Evolutionary conservation across 2,113 vertebrate genomes (phyloP).

Genomic region (Copsychus sechellarum): DNA sequence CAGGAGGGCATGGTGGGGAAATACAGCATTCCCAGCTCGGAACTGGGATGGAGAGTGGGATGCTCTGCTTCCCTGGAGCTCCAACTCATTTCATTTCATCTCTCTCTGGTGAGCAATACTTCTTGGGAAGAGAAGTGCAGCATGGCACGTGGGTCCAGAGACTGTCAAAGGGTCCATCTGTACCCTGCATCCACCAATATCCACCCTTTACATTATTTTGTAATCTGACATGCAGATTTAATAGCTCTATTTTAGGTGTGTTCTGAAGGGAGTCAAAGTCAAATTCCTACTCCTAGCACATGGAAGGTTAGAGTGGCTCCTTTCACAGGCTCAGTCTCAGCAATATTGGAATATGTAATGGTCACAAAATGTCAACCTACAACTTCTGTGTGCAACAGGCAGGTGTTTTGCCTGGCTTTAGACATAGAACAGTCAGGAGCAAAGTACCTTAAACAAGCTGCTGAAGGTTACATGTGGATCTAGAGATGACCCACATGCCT

Average conservation of each 20-base stretch:
- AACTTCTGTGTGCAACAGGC: background rate
- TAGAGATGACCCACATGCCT: background rate
- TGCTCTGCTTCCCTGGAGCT: background rate
- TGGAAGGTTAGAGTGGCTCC: background rate
- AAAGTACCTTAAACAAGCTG: background rate
- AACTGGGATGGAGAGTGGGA: accelerated
- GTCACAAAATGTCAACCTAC: background rate
- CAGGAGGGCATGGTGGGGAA: background rate
- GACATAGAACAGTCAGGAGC: background rate
- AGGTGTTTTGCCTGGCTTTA: background rate
- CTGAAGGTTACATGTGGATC: background rate
- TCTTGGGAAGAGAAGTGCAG: too few relatives aligned
- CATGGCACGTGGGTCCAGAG: background rate
- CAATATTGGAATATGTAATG: background rate
- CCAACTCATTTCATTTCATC: too few relatives aligned
- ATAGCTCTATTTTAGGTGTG: background rate
- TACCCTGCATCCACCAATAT: background rate
- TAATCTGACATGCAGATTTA: background rate
- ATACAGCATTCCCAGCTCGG: accelerated
- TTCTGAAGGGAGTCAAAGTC: background rate
- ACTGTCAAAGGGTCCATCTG: background rate
- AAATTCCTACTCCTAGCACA: background rate
- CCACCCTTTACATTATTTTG: background rate
- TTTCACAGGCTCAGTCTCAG: background rate
- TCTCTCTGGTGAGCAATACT: too few relatives aligned